Percentiles rank a stretch among this genome's conserved stretches.
Evolutionary conservation across 2,113 vertebrate species (phyloP).

Genomic region (Bufo bufo): DNA sequence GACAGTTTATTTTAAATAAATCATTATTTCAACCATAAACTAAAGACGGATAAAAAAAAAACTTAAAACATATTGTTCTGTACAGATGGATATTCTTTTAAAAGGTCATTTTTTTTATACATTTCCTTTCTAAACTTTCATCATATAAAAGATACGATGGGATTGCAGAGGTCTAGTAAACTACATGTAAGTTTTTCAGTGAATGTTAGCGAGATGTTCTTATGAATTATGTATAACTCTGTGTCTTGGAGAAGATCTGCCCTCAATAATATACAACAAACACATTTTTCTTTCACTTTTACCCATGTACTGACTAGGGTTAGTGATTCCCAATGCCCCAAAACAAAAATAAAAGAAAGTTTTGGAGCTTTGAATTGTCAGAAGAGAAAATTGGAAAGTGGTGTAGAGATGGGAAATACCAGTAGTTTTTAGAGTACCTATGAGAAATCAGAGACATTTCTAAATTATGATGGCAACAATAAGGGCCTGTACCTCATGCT

Average conservation of each 20-base stretch:
- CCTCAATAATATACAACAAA: neutral
- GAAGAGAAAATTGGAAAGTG: neutral
- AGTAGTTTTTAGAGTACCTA: neutral
- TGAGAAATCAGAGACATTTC: neutral
- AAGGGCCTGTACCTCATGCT: neutral
- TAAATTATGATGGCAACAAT: neutral
- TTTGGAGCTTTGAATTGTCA: neutral
- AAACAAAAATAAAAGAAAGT: constrained; percentile 2
- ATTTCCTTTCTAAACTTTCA: constrained; percentile 11
- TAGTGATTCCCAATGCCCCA: neutral
- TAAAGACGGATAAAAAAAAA: constrained; percentile 2
- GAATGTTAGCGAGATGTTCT: constrained; percentile 7
- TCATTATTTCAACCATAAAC: constrained; percentile 14
- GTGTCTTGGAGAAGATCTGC: neutral
- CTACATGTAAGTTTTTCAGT: neutral
- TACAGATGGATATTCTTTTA: constrained; percentile 5
- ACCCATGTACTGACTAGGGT: neutral
- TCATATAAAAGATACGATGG: constrained; percentile 3
- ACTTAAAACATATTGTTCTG: constrained; percentile 2
- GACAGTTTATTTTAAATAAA: constrained; percentile 35
- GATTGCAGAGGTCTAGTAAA: neutral
- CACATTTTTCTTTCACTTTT: neutral
- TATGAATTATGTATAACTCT: neutral
- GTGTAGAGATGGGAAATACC: neutral
- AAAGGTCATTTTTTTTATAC: constrained; percentile 25